Evolutionary conservation across 2,113 vertebrate species (phyloP).

Genomic region (Lepus americanus): DNA sequence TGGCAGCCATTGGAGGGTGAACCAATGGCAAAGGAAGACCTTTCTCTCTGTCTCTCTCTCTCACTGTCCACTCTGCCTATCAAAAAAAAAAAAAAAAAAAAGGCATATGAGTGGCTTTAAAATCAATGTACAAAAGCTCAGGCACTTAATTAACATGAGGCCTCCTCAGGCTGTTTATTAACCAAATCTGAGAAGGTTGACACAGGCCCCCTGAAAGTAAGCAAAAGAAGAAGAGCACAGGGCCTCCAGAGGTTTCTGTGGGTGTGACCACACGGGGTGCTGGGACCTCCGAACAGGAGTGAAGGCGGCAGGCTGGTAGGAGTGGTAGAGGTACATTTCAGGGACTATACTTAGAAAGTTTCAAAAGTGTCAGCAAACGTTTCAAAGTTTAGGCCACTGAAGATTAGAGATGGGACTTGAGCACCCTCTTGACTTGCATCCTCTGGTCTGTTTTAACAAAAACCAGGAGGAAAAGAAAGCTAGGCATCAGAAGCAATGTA

Average conservation of each 20-base stretch:
- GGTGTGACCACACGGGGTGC: not conserved
- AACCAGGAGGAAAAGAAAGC: too few relatives aligned
- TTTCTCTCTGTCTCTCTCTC: too few relatives aligned
- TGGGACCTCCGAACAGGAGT: not conserved
- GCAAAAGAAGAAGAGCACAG: not conserved
- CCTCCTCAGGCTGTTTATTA: not conserved
- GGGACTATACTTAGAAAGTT: not conserved
- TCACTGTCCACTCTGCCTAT: too few relatives aligned
- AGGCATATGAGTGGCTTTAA: not conserved
- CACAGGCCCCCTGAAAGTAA: not conserved
- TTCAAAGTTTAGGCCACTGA: not conserved
- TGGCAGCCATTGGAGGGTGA: too few relatives aligned
- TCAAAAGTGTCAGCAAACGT: not conserved
- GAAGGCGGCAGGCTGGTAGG: rapidly evolving
- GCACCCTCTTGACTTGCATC: too few relatives aligned
- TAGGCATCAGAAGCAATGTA: too few relatives aligned
- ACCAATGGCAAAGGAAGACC: too few relatives aligned
- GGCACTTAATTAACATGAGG: not conserved
- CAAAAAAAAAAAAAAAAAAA: too few relatives aligned
- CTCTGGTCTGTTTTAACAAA: too few relatives aligned
- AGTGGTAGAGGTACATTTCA: not conserved
- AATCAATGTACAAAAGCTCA: not conserved
- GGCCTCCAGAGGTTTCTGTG: not conserved
- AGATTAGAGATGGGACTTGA: too few relatives aligned
- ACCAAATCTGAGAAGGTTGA: not conserved